Percentiles rank a stretch among this genome's conserved stretches.
These are phyloP conservation scores for Leptinotarsa peninsularis DNA, from an alignment of 2,888 invertebrate species.

Conservation along the genomic window DNA sequence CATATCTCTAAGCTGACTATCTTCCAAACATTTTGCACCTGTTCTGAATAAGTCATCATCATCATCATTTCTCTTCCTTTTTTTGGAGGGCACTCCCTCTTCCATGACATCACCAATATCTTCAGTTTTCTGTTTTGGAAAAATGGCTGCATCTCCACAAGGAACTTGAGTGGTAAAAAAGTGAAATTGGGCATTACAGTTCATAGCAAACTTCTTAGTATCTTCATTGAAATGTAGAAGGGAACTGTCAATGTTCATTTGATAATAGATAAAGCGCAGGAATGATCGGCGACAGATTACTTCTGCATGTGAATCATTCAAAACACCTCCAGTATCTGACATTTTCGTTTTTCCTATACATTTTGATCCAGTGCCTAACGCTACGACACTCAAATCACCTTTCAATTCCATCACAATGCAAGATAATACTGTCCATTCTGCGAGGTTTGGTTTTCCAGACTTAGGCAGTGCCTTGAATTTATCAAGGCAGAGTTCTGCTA, in stretches of 20 bases:
- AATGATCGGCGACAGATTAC: constrained; percentile 87
- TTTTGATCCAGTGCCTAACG: constrained; percentile 93
- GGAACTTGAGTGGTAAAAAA: constrained; percentile 90
- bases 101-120: constrained; percentile 51
- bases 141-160: constrained; percentile 94
- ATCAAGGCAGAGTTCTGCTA: constrained; percentile 73
- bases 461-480: constrained; percentile 76
- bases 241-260: constrained; percentile 58
- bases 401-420: constrained; percentile 74
- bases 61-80: constrained; percentile 48
- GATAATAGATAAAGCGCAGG: constrained; percentile 78
- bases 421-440: constrained; percentile 88
- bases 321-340: constrained; percentile 74
- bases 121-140: constrained; percentile 69
- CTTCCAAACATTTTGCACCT: constrained; percentile 86
- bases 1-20: constrained; percentile 72
- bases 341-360: constrained; percentile 82
- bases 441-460: constrained; percentile 80
- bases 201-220: constrained; percentile 55
- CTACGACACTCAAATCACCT: constrained; percentile 71
- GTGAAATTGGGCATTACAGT: constrained; percentile 76
- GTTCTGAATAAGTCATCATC: constrained; percentile 75
- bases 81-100: constrained; percentile 47
- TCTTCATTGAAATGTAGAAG: constrained; percentile 49
- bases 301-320: constrained; percentile 95